Base-by-base conservation (phyloP, 2,888 invertebrate genomes). In the Himalopsyche japonica region DNA sequence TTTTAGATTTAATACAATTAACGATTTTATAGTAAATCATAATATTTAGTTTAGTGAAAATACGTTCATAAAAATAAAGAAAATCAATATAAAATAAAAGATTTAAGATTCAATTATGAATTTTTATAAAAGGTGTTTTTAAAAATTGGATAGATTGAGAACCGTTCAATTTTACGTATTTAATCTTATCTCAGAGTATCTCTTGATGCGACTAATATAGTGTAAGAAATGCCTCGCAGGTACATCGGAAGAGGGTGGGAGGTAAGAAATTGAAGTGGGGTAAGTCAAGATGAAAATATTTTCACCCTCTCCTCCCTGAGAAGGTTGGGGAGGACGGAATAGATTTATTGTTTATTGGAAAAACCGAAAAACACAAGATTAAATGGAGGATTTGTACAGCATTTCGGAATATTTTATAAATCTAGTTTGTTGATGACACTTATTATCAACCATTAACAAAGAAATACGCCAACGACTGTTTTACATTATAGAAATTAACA, bases 271-370 rank as follows among this genome's bases (percentile, higher is more conserved):
- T 57, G 20, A 57, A 57, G 49, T 57, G 49, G 49, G 49, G 49
- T 57, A 57, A 57, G 49, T 57, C 49, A 43, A 79, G 79, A 79
- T 79, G 32, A 48, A 76, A 82, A 82, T 77, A 48, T 48, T 82
- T 76, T n/a, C 27, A n/a, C 49, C 49, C 6, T 24, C 20, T 6
- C 20, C 20, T 15, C 49, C n/a, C 20, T 20, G 49, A 2, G 7
- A 2, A 20, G 24, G 48, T 30, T 27, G 70, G 43, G 76, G 27
- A 20, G 76, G 30, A n/a, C 30, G 81, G 12, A 64, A 47, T 37
- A 34, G 81, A 81, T 81, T 81, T 81, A 81, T 81, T 81, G 47
- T 81, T 70, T 70, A 64, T 57, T 57, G 49, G 49, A 57, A 57
- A 57, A 57, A 57, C 20, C 49, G 49, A 57, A 57, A 57, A 57